Base-by-base conservation (phyloP, 2,888 invertebrate genomes). In the Amblyjoppa proteus region DNA sequence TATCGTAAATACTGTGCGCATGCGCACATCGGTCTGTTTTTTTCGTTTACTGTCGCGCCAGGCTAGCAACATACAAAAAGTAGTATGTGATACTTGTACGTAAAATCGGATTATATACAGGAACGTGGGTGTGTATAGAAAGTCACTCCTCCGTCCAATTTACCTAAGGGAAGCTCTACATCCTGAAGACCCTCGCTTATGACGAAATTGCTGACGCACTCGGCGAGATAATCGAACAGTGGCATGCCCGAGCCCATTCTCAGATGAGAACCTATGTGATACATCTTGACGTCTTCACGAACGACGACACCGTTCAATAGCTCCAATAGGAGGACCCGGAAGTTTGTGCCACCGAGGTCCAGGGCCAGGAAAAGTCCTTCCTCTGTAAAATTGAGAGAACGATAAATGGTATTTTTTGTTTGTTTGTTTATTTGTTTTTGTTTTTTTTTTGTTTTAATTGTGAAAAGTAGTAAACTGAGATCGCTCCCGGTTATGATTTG, bases 261-360 rank as follows among this genome's bases (percentile, higher is more conserved):
- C 49, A 96, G 92, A 66, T 95, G 95, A 80, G 96, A 95, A 77
- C 95, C 94, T 88, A 96, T 95, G 91, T 96, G 95, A 90, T 96
- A 96, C 89, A 96, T 96, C 90, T 96, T 95, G 71, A 97, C 96
- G 85, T 95, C 95, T 91, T 96, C 95, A 2, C 95, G 93, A 34
- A 95, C 93, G 20, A 96, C 94, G 78, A 94, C 92, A 0, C 96
- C 96, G 11, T 94, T 94, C 4, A 91, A 91, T 87, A 97, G 94
- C 89, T 96, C 96, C 88, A 97, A 93, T 58, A 96, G 94, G 34
- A 97, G 94, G 16, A 97, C 96, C 11, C 97, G 95, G 93, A 97
- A 97, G 94, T 97, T 97, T 34, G 97, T 97, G 28, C 97, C 97
- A 3, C 97, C 97, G 82, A 98, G 95, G 93, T 98, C 97, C 88